Base-by-base conservation (phyloP, 2,797 vertebrate species). In the Sternarchorhynchus goeldii region DNA sequence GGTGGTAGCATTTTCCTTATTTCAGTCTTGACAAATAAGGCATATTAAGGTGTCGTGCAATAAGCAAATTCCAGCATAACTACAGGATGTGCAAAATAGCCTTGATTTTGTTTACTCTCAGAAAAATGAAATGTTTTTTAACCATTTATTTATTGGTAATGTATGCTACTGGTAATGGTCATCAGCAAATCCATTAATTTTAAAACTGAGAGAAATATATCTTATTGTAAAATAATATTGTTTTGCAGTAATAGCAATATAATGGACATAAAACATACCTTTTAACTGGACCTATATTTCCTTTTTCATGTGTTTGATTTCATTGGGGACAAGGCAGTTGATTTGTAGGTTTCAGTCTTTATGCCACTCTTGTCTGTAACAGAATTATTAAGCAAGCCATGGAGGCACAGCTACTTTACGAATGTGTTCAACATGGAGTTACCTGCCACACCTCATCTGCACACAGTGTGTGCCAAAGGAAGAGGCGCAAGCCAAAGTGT, bases 381-480 rank as follows among this genome's bases (percentile, higher is more conserved):
- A 59, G 5, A 39, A 62, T 21, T 50, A 17, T 29, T 5, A 65
- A 67, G 25, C 60, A 76, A 45, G 20, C 53, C 60, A 72, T 72
- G 55, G 10, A 67, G 34, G 3, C 8, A 29, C 8, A 29, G 25
- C 41, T 53, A 14, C 50, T 17, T 39, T 65, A 34, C n/a, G 21
- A 68, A 21, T 6, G 67, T 21, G n/a, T 16, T 29, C 10, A 20
- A 36, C 10, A 18, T 50, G 56, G 25, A 41, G 62, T 45, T 59
- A 66, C 68, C 20, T 60, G 79, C 74, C 79, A 81, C 79, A 73
- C 79, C 79, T 81, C 74, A 76, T 81, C 53, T 73, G 72, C 67
- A 76, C 67, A 76, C 60, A 55, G 1, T 66, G 74, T 73, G 39
- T 72, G 55, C 41, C 32, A 76, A 65, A 75, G 29, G 18, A 56